Base-by-base conservation (phyloP, 1,140 invertebrate species). In the Bombus confusus region DNA sequence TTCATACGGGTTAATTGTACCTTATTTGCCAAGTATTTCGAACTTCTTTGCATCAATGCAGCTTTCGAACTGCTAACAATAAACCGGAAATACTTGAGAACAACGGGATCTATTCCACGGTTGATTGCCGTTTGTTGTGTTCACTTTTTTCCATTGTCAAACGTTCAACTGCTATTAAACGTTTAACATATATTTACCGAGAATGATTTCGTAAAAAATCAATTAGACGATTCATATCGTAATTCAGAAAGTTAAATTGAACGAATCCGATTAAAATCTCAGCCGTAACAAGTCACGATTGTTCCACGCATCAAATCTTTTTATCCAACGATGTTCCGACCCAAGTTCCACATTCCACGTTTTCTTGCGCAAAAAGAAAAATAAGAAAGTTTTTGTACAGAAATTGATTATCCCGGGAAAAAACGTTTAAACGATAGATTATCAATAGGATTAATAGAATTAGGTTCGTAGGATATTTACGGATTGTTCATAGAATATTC, bases 1-100 rank as follows among this genome's bases (percentile, higher is more conserved):
- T 59, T 81, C 28, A 34, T 41, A 9, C 22, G n/a, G 28, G 13
- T 80, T 72, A 47, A 43, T 73, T 73, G 52, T 74, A 73, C 15
- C n/a, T 34, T 39, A 31, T 39, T 28, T 37, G 18, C 1, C 4
- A 31, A 22, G 34, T 52, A 52, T 80, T 59, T 5, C 15, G 34
- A 80, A 72, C 79, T 80, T 52, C 18, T 68, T 80, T 57, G 13
- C 47, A 22, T 57, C 15, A 52, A 52, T 39, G 25, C 3, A 28
- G 68, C 15, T 72, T 80, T 80, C 43, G 28, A n/a, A 15, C 28
- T 52, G 31, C 25, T 28, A n/a, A 62, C 59, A 62, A 62, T 62
- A 34, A 80, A 8, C 25, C 31, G 41, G 39, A 39, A 71, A 71
- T 71, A 28, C 25, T 41, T 41, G 37, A n/a, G 39, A 41, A 73